Base-by-base conservation (phyloP, 2,888 invertebrate genomes). In the Apotomis betuletana region DNA sequence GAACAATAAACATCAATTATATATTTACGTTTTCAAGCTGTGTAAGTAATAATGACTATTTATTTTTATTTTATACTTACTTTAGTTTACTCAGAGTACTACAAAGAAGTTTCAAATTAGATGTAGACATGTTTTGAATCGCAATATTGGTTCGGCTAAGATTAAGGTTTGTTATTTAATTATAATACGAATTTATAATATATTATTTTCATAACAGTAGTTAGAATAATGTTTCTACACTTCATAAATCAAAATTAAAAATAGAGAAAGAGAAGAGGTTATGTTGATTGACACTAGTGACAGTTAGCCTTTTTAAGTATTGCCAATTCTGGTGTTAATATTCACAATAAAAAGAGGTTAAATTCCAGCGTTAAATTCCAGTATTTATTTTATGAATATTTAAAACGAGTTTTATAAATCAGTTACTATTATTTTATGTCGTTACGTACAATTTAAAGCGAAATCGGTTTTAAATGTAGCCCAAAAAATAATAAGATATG, bases 41-140 rank as follows among this genome's bases (percentile, higher is more conserved):
- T 27, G 36, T 51, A 55, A 41, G 15, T 44, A 15, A 41, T 44
- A 10, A 44, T 54, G 1, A 44, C 15, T 13, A 44, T 8, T 13
- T 27, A 27, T 13, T n/a, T 2, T 44, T 51, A 4, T 4, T 38
- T 51, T 54, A 58, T 67, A 75, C 77, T 80, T 81, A 91, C 91
- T 89, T 89, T 75, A 91, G 79, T 79, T 80, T 88, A 74, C 75
- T 83, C 4, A 91, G 74, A 61, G 80, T 81, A 58, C 77, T 81
- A 76, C 87, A 87, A 60, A 91, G 75, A 67, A 87, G 67, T 75
- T 85, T 87, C 59, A 91, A 63, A 76, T 84, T 89, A 58, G 77
- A 81, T 38, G 83, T 82, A 73, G 87, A 79, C 90, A 90, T 88
- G 9, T 57, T 55, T 44, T 12, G 44, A 36, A 13, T 10, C 36